These are phyloP conservation scores for Pocillopora damicornis DNA, from an alignment of 64 coral and sea anemone species.

Conservation along the genomic window DNA sequence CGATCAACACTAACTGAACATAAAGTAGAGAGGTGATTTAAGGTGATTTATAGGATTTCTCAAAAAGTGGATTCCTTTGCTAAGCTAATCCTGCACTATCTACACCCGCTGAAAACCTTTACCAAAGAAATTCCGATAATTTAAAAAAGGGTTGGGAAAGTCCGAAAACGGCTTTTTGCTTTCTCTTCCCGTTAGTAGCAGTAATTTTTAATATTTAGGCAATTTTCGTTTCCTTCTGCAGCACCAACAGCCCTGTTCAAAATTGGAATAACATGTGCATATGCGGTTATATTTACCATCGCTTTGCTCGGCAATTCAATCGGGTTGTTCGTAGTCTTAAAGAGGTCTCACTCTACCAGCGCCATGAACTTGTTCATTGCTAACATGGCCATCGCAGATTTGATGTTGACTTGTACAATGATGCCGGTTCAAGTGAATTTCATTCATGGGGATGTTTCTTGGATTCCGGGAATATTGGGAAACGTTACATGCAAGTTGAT, in stretches of 20 bases:
- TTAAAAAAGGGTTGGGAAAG: no score
- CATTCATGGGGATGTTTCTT: background rate
- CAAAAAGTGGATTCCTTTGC: no score
- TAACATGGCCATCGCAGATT: conserved; percentile 35
- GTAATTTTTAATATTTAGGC: no score
- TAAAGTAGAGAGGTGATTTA: no score
- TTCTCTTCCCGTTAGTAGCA: background rate
- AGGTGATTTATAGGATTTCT: no score
- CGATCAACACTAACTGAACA: no score
- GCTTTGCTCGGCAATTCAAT: background rate
- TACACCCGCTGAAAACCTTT: no score
- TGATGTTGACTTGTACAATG: background rate
- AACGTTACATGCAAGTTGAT: conserved; percentile 38
- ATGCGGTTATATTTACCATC: background rate
- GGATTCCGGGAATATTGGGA: conserved; percentile 34
- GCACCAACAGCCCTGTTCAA: background rate
- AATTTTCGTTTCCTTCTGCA: background rate
- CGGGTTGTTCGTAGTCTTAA: conserved; percentile 36
- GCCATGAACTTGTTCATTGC: conserved; percentile 43
- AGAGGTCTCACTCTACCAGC: conserved; percentile 9
- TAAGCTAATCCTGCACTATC: no score
- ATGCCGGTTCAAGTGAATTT: conserved; percentile 34
- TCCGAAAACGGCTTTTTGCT: no score
- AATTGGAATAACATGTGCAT: background rate
- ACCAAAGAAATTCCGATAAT: no score